Conservation (phyloP, 1,140 invertebrate genomes). For the Cheumatopsyche charites region DNA sequence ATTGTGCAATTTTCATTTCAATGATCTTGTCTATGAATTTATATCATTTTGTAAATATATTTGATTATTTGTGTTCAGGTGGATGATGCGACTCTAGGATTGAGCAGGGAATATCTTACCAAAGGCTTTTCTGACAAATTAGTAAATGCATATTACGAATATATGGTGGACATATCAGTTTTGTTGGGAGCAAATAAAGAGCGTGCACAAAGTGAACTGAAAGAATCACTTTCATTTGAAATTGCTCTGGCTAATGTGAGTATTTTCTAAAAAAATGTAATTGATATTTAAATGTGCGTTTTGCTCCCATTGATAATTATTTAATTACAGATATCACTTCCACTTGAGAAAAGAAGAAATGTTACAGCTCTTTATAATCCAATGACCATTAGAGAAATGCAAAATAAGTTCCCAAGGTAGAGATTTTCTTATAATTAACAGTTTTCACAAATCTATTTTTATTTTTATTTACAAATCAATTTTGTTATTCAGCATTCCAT, state of each 20-base stretch:
- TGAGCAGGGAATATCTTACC: conserved; percentile 87
- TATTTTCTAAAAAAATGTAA: conserved; percentile 42
- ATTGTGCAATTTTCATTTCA: too few relatives aligned
- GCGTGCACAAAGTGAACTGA: conserved; percentile 75
- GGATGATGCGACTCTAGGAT: conserved; percentile 88
- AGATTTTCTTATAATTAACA: conserved; percentile 31
- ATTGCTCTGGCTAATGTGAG: conserved; percentile 91
- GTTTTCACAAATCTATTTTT: too few relatives aligned
- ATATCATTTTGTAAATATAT: too few relatives aligned
- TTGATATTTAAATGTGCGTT: not conserved
- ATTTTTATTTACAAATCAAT: too few relatives aligned
- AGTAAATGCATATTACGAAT: conserved; percentile 79
- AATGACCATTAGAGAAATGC: conserved; percentile 79
- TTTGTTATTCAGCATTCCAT: conserved; percentile 65
- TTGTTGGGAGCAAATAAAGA: conserved; percentile 81
- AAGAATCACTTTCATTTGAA: conserved; percentile 88
- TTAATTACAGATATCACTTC: conserved; percentile 80
- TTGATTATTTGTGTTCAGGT: conserved; percentile 74
- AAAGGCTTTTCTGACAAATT: conserved; percentile 82
- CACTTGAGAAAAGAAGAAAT: conserved; percentile 89
- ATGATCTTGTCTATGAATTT: too few relatives aligned
- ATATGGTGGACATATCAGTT: conserved; percentile 87
- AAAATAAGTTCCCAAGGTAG: conserved; percentile 71
- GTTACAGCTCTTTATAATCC: conserved; percentile 90
- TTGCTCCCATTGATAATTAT: not conserved